Base-by-base conservation (phyloP, 2,888 invertebrate species). In the Mesoligia furuncula region DNA sequence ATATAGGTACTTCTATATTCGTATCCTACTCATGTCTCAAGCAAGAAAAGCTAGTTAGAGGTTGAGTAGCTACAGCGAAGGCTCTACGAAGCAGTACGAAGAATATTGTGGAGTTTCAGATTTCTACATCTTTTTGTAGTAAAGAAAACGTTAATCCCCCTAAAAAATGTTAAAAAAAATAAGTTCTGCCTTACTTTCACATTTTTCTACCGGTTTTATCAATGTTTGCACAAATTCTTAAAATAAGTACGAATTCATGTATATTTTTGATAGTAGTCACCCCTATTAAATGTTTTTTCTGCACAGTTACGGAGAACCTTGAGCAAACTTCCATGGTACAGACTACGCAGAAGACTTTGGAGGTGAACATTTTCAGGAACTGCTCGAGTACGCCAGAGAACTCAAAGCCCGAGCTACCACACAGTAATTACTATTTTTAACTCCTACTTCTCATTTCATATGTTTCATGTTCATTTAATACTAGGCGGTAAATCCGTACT, bases 321-420 rank as follows among this genome's bases (percentile, higher is more conserved):
- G n/a, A 54, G 4, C 67, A 72, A 45, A 75, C 81, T 5, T 71
- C 81, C 7, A 0, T 67, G 17, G 1, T 85, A 1, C 77, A 67
- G 9, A 66, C 73, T 15, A n/a, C 2, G 1, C 77, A 85, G 39
- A 77, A 66, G 9, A 71, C 76, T 0, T 45, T 75, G 62, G 86
- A 86, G 48, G 76, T 67, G 36, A 61, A 75, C 9, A 71, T 62
- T 42, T 74, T n/a, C 69, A 81, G 24, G 15, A 67, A 65, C 24
- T 66, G 77, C 13, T 31, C 39, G 8, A 61, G 17, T 17, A 70
- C 70, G 8, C 17, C 76, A 59, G 17, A 64, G 1, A 11, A 17
- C 13, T 61, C 83, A 17, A 77, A 73, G 2, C n/a, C 39, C 13
- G 65, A 78, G 13, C 4, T 73, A 15, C 31, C 59, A 51, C 66